Evolutionary conservation across 2,113 vertebrate species (phyloP), one percentile per base, ranked within the genome.

Genomic region (Addax nasomaculatus): DNA sequence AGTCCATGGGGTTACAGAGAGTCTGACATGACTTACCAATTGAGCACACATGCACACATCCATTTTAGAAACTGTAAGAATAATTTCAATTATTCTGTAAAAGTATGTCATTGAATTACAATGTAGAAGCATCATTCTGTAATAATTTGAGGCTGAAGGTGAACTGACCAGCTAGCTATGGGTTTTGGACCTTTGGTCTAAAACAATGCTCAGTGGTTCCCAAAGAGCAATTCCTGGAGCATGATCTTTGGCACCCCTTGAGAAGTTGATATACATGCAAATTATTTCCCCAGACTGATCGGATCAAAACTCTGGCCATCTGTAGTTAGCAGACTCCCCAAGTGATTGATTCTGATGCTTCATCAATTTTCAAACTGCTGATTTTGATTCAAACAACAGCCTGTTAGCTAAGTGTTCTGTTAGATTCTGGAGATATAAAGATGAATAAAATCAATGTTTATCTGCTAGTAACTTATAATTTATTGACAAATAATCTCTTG

Each of bases 51-150:
- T 2, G 4, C 64, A 36, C n/a, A 36, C 64, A 53, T 81, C 6
- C 49, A 70, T 60, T 87, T 86, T 73, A 95, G 55, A 23, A 47
- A 89, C 23, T 36, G 0, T 57, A 93, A 80, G 39, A 85, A 93
- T 93, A 25, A 51, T 81, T 96, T 95, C 53, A 64, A 76, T 92
- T 98, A 88, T 76, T 89, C 4, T 81, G 5, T 57, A 79, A 94
- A 84, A 87, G 6, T 17, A 51, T 90, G 96, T 81, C 30, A 84
- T 33, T 88, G 29, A 93, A 73, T 58, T 93, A 47, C 86, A 93
- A 90, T 88, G 33, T 58, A 80, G 45, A 95, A 96, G 14, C 2
- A 85, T 47, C 43, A 70, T 90, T 86, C 70, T 89, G 17, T 55
- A 94, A 62, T 93, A 81, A 85, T 86, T 78, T 79, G 55, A 94